These are phyloP conservation scores for Silvanus unidentatus DNA, from an alignment of 2,888 invertebrate genomes.

Conservation along the genomic window DNA sequence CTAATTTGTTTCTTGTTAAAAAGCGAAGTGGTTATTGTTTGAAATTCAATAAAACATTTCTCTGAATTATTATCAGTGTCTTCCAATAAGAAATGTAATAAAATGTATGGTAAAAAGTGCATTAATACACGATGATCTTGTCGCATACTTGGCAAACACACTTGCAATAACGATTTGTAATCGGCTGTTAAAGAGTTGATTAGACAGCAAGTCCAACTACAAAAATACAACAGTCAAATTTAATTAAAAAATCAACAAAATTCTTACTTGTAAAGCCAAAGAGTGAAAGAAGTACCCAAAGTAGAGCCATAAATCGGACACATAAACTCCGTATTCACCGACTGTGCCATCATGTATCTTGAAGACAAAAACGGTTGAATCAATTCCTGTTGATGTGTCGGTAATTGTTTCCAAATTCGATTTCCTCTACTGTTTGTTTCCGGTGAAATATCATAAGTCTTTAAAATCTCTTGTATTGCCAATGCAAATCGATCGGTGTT, in stretches of 20 bases:
- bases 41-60: slow-evolving; percentile 52
- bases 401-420: slow-evolving; percentile 65
- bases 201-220: slow-evolving; percentile 66
- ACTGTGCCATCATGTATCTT: slow-evolving; percentile 48
- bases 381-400: slow-evolving; percentile 66
- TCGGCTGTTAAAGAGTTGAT: slow-evolving; percentile 58
- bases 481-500: slow-evolving; percentile 74
- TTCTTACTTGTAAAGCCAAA: slow-evolving; percentile 65
- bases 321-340: slow-evolving; percentile 33
- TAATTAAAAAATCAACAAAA: background rate
- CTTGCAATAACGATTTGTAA: slow-evolving; percentile 57
- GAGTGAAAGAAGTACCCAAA: slow-evolving; percentile 60
- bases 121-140: slow-evolving; percentile 66
- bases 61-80: slow-evolving; percentile 43
- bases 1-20: slow-evolving; percentile 25
- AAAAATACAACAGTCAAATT: slow-evolving; percentile 15
- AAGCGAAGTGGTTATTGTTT: slow-evolving; percentile 48
- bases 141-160: slow-evolving; percentile 69
- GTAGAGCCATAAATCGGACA: slow-evolving; percentile 61
- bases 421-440: slow-evolving; percentile 50
- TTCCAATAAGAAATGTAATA: slow-evolving; percentile 59
- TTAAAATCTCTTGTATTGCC: slow-evolving; percentile 74
- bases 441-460: slow-evolving; percentile 64
- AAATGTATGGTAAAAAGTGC: slow-evolving; percentile 69
- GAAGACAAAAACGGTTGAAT: slow-evolving; percentile 72